A percentile compares a stretch with the other conserved stretches of the same genome.
These are phyloP conservation scores for Phylloscopus trochilus DNA, from an alignment of 2,113 vertebrate genomes.

Conservation along the genomic window DNA sequence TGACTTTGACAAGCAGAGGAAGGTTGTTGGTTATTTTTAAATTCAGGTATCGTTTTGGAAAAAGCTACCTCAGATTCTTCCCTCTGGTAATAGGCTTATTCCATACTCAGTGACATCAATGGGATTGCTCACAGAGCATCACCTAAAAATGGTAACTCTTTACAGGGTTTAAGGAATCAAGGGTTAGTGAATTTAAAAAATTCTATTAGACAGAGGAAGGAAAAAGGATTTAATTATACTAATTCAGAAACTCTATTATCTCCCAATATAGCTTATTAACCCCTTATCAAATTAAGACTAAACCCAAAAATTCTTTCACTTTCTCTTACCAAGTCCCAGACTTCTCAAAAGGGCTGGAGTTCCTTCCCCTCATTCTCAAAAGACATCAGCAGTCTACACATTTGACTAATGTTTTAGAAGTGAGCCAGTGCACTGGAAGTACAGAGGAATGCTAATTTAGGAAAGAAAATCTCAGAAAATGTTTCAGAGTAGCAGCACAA, in stretches of 20 bases:
- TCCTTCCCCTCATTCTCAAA: constrained; percentile 3
- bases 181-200: background rate
- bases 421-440: background rate
- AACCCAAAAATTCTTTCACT: background rate
- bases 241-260: background rate
- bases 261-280: background rate
- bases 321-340: background rate
- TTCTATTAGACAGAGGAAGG: background rate
- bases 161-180: background rate
- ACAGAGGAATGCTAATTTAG: constrained; percentile 9
- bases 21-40: background rate
- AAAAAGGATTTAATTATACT: background rate
- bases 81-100: constrained; percentile 16
- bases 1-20: background rate
- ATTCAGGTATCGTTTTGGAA: background rate
- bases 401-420: background rate
- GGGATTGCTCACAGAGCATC: constrained; percentile 23
- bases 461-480: background rate
- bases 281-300: background rate
- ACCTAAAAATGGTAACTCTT: constrained; percentile 11
- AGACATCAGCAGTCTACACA: background rate
- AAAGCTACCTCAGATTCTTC: background rate
- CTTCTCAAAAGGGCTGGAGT: background rate
- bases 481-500: constrained; percentile 21
- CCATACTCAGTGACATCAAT: background rate